Base-by-base conservation (phyloP, 2,113 vertebrate genomes). In the Bucco capensis region DNA sequence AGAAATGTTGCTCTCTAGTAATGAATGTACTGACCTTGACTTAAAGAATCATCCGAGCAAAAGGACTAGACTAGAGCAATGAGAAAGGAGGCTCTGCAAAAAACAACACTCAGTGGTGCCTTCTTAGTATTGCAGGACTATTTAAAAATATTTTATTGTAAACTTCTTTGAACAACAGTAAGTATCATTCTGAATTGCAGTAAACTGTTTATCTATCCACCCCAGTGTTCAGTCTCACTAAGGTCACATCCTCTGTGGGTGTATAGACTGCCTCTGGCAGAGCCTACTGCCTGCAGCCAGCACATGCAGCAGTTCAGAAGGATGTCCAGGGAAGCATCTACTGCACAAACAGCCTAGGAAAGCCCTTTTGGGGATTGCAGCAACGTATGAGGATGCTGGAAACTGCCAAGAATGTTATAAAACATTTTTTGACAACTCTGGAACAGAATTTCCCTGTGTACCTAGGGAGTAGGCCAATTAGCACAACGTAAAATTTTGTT, bases 401-500 rank as follows among this genome's bases (percentile, higher is more conserved):
- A 83, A n/a, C 19, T 51, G 12, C 25, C 49, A 64, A 64, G 24
- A 51, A 38, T 10, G 8, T 46, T 67, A 27, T n/a, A 49, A 91
- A 71, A 12, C 19, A 76, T 53, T 64, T 56, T 62, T 47, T 65
- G 67, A 61, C n/a, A 83, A 10, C 14, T 65, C 44, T 60, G 28
- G 24, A 24, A 44, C 11, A 73, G 54, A 73, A 53, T 35, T 64
- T 90, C 49, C 23, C 14, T 38, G 6, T 16, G 35, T 83, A 69
- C 10, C 15, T 31, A 9, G 19, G 21, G 16, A 88, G 30, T 0
- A 33, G 19, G 33, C 19, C 37, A 83, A 25, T 27, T 19, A 83
- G 33, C 4, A 5, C 19, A 35, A 60, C 0, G 0, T 1, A 58
- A 19, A 28, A 62, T 54, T 50, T 62, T 11, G 2, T 23, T 78